Evolutionary conservation across 2,888 invertebrate genomes (phyloP).

Genomic region (Euphydryas editha): DNA sequence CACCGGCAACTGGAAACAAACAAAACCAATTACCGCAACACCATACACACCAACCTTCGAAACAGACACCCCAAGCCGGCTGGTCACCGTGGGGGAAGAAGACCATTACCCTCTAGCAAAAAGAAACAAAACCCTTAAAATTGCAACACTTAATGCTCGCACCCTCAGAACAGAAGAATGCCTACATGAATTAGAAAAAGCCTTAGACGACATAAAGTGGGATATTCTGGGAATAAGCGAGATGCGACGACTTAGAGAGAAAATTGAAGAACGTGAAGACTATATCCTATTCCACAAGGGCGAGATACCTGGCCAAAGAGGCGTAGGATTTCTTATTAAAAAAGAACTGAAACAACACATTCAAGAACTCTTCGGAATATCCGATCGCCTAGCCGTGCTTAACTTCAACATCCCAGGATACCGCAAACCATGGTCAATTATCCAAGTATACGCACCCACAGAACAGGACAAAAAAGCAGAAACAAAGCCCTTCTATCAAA

Average conservation of each 20-base stretch:
- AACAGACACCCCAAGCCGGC: background rate
- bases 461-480: background rate
- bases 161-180: slow-evolving; percentile 36
- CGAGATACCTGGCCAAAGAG: slow-evolving; percentile 15
- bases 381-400: slow-evolving; percentile 38
- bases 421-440: slow-evolving; percentile 17
- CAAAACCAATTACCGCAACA: background rate
- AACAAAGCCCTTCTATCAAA: background rate
- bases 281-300: slow-evolving; percentile 27
- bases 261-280: slow-evolving; percentile 23
- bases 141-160: slow-evolving; percentile 36
- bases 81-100: background rate
- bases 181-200: slow-evolving; percentile 33
- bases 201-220: slow-evolving; percentile 32
- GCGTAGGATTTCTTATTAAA: slow-evolving; percentile 33
- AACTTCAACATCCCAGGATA: slow-evolving; percentile 33
- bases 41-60: background rate
- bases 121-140: slow-evolving; percentile 18
- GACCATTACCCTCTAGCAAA: background rate
- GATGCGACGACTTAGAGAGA: slow-evolving; percentile 27
- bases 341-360: slow-evolving; percentile 24
- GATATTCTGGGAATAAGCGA: slow-evolving; percentile 39
- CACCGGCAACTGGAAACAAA: background rate
- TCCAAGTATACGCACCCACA: slow-evolving; percentile 5
- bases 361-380: slow-evolving; percentile 11